Base-by-base conservation (phyloP, 1,140 invertebrate species). In the Philaenus spumarius region DNA sequence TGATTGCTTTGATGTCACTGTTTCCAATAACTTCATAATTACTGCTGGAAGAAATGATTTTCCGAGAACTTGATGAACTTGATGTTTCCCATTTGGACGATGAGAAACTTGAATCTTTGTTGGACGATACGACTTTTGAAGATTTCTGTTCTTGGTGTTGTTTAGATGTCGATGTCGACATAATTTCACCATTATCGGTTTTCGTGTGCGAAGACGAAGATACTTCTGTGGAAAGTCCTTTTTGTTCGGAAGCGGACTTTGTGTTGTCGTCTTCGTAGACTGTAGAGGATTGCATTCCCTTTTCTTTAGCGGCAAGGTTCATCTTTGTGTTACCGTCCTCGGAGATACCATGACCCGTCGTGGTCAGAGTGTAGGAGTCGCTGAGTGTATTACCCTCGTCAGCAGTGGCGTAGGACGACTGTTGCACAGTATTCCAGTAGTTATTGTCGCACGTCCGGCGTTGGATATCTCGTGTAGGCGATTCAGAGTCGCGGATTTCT, bases 401-500 rank as follows among this genome's bases (percentile, higher is more conserved):
- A 15, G 43, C 48, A 14, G 52, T 46, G 2, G 52, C 52, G n/a
- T 53, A 62, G 23, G 52, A 56, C 2, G 59, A 59, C 43, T 66
- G 65, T 50, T 66, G 61, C 1, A 60, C 48, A 11, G 63, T 58
- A n/a, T 53, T 62, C 65, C 66, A 67, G 52, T 64, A 64, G n/a
- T 58, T 61, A 17, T 34, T 56, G 19, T 63, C 39, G 47, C 53
- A 34, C 47, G 39, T 58, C 20, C 40, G 57, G 34, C 45, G 19
- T 46, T 73, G 71, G 67, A 78, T 77, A 63, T 83, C 82, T 64
- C 81, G 78, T 14, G 82, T 83, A 2, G 86, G 86, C 24, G 83
- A 86, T 69, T 83, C 82, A 4, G 85, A 86, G 68, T 87, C 86
- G 42, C 85, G 75, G 17, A 87, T 82, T 73, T 87, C 86, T 72